phyloP scores from a whole-genome alignment of 2,888 invertebrate species.

The Alentia gelatinosa region DNA sequence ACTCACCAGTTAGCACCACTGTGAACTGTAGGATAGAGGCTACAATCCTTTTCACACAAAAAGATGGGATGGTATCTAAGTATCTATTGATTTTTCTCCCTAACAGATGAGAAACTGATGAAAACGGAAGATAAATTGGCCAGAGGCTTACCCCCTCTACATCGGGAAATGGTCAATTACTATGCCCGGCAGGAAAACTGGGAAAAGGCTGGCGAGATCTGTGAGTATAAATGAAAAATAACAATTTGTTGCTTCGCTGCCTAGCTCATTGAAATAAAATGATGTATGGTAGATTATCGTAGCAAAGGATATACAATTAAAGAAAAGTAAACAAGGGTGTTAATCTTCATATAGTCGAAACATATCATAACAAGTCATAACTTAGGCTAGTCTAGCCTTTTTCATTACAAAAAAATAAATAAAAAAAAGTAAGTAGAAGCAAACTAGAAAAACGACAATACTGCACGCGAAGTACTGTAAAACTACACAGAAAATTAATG shows the following conservation, averaged over 20 bases:
- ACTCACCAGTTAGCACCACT: no score
- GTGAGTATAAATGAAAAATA: background rate
- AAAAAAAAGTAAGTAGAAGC: no score
- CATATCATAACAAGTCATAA: background rate
- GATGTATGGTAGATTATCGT: background rate
- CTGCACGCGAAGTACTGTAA: no score
- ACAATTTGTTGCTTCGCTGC: background rate
- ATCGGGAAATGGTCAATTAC: slow-evolving; percentile 47
- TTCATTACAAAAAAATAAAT: no score
- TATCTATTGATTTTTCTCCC: background rate
- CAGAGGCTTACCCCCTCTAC: background rate
- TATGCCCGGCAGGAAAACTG: background rate
- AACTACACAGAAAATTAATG: no score
- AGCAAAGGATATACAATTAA: background rate
- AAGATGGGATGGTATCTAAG: no score
- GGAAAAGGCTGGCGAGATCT: slow-evolving; percentile 10
- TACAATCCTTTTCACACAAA: no score
- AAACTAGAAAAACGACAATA: no score
- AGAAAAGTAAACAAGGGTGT: background rate
- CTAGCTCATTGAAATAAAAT: background rate
- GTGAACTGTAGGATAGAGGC: no score
- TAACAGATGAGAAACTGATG: background rate
- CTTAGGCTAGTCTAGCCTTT: no score
- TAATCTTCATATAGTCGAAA: background rate
- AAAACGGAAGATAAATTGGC: background rate